Percentiles rank a stretch among this genome's conserved stretches.
Conservation (phyloP, 2,113 vertebrate genomes). For the Sigmodon hispidus region DNA sequence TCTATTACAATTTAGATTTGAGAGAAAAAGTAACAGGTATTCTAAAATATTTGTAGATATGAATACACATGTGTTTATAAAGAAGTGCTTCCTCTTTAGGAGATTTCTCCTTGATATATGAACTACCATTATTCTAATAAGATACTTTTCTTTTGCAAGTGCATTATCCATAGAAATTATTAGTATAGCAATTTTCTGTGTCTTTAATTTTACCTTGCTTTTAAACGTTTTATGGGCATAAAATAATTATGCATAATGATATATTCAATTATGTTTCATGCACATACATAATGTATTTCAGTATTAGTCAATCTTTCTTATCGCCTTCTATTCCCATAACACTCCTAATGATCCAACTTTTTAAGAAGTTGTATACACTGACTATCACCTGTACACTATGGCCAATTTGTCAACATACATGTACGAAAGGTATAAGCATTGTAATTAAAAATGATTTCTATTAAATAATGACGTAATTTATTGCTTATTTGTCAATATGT, state of each 20-base stretch:
- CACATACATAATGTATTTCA: neutral
- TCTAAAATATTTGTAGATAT: neutral
- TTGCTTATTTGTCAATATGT: neutral
- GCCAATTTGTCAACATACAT: neutral
- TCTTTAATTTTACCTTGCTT: neutral
- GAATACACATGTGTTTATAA: neutral
- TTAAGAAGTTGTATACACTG: neutral
- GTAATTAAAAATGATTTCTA: neutral
- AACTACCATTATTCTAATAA: neutral
- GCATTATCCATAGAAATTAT: neutral
- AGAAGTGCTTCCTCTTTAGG: neutral
- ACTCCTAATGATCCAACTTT: neutral
- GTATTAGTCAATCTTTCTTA: neutral
- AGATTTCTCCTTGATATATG: neutral
- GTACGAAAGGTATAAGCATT: neutral
- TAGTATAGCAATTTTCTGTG: neutral
- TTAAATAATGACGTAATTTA: neutral
- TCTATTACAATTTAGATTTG: neutral
- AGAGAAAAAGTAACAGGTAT: neutral
- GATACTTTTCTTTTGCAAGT: neutral
- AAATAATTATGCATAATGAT: neutral
- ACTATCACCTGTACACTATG: neutral
- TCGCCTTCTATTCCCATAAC: neutral
- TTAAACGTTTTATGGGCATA: neutral
- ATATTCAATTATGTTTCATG: neutral